Percentiles rank a stretch among this genome's conserved stretches.
These are phyloP conservation scores for Thereva nobilitata DNA, from an alignment of 2,888 invertebrate genomes.

Conservation along the genomic window DNA sequence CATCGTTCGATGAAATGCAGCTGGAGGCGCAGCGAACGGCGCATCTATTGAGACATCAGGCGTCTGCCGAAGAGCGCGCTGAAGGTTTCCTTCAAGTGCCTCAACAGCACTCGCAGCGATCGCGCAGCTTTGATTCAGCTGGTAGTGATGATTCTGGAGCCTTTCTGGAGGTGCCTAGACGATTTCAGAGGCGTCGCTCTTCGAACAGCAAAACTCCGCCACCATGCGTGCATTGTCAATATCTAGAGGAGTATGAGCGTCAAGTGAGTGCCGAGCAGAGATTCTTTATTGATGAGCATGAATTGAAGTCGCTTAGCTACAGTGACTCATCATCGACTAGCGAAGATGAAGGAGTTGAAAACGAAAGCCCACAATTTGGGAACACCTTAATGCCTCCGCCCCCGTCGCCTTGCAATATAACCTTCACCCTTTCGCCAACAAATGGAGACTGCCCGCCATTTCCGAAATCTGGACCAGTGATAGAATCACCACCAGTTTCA, in stretches of 20 bases:
- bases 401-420: slow-evolving; percentile 63
- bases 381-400: slow-evolving; percentile 58
- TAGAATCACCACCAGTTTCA: slow-evolving; percentile 55
- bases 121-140: slow-evolving; percentile 80
- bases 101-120: slow-evolving; percentile 69
- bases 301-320: slow-evolving; percentile 58
- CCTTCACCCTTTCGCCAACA: slow-evolving; percentile 67
- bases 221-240: slow-evolving; percentile 77
- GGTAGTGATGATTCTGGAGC: slow-evolving; percentile 69
- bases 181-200: slow-evolving; percentile 67
- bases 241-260: slow-evolving; percentile 73
- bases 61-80: slow-evolving; percentile 57
- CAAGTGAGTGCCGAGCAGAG: slow-evolving; percentile 59
- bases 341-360: slow-evolving; percentile 60
- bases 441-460: slow-evolving; percentile 57
- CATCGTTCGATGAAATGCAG: slow-evolving; percentile 89
- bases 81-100: slow-evolving; percentile 67
- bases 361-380: slow-evolving; percentile 55
- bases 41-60: slow-evolving; percentile 44
- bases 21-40: slow-evolving; percentile 69
- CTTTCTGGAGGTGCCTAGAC: slow-evolving; percentile 65
- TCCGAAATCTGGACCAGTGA: slow-evolving; percentile 51
- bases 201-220: slow-evolving; percentile 69
- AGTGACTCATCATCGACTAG: slow-evolving; percentile 60
- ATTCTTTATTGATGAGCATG: slow-evolving; percentile 54